Base-by-base conservation (phyloP, 2,797 vertebrate species). In the Schizothorax lantsangensis region DNA sequence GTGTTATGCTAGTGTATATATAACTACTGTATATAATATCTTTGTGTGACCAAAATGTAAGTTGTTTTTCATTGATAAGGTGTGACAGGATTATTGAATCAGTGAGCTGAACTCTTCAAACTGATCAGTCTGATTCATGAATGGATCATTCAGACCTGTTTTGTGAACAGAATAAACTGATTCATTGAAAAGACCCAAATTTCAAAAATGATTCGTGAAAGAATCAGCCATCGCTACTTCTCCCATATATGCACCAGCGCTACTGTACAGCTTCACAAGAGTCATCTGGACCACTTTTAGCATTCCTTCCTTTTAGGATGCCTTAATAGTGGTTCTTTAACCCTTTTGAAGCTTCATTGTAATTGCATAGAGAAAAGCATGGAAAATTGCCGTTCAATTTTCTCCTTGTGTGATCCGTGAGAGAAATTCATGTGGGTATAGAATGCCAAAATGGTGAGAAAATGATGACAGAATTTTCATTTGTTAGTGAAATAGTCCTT, bases 361-460 rank as follows among this genome's bases (percentile, higher is more conserved):
- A 71, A 69, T 82, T 71, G 66, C 33, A 17, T 38, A 71, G 30
- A 82, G 64, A 54, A 82, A 23, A 71, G 66, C 66, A 54, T 82
- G 30, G 30, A 40, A 9, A 71, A 69, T 69, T 36, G 45, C 19
- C 26, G n/a, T 49, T 2, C 7, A 47, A 80, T 12, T 4, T 38
- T 68, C 79, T 68, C 43, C 30, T 52, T 68, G 45, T 71, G 64
- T 52, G 64, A 82, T 71, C 80, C 7, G 2, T n/a, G 47, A 52
- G 47, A 82, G 21, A 26, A 23, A 49, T 54, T 68, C 66, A 36
- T 36, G 15, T 36, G 64, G 64, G 7, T 40, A 23, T 33, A 36
- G 9, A 77, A 77, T 33, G n/a, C 15, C 49, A n/a, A n/a, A 52
- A n/a, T 36, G 19, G 33, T 74, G 43, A 57, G 52, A 59, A 79